These are phyloP conservation scores for Tineola bisselliella DNA, from an alignment of 2,888 invertebrate species.

Conservation along the genomic window DNA sequence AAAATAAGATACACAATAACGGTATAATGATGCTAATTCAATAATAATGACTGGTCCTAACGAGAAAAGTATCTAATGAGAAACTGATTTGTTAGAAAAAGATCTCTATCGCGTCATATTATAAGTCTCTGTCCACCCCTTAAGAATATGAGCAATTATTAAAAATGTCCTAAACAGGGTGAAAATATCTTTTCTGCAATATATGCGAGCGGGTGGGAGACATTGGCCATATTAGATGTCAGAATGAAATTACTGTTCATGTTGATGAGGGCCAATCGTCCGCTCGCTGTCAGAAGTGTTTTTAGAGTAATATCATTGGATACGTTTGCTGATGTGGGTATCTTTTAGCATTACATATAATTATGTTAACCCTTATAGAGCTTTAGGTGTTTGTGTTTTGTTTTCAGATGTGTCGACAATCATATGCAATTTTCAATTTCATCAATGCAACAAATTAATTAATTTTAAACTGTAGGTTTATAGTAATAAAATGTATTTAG, in stretches of 20 bases:
- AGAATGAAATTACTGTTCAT: background rate
- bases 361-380: background rate
- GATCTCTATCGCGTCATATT: background rate
- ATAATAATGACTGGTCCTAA: too few relatives aligned
- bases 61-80: too few relatives aligned
- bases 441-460: conserved; percentile 10
- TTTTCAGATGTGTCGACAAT: conserved; percentile 12
- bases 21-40: too few relatives aligned
- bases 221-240: background rate
- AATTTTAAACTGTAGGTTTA: background rate
- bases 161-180: background rate
- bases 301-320: background rate
- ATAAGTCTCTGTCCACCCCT: too few relatives aligned
- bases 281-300: background rate
- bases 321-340: conserved; percentile 8
- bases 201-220: conserved; percentile 8
- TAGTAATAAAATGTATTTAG: background rate
- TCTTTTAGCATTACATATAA: background rate
- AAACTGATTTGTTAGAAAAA: too few relatives aligned
- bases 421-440: conserved; percentile 4
- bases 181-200: background rate
- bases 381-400: background rate
- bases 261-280: background rate
- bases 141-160: too few relatives aligned
- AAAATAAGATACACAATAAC: too few relatives aligned